Conservation (phyloP, 1,140 invertebrate species). For the Pseudomyrmex concolor region DNA sequence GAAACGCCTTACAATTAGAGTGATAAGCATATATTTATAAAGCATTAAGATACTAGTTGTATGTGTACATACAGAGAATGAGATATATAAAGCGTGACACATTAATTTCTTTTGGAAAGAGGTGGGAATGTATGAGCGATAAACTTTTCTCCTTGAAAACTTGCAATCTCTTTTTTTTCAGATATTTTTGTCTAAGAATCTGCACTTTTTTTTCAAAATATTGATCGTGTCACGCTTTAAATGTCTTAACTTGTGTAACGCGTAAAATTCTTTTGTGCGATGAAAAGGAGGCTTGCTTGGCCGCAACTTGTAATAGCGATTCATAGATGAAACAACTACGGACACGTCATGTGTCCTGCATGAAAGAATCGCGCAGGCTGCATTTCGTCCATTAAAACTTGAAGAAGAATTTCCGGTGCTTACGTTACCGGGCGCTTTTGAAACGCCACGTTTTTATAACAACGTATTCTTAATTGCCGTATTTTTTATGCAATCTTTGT, state of each 20-base stretch:
- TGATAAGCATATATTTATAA: slow-evolving; percentile 70
- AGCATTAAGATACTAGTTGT: slow-evolving; percentile 46
- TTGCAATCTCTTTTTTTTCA: background rate
- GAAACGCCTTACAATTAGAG: slow-evolving; percentile 68
- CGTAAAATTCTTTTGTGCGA: slow-evolving; percentile 1
- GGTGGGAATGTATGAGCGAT: slow-evolving; percentile 23
- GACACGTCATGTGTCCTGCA: slow-evolving; percentile 48
- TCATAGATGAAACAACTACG: slow-evolving; percentile 24
- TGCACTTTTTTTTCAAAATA: background rate
- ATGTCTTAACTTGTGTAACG: background rate
- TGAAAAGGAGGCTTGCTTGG: slow-evolving; percentile 62
- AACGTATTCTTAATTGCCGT: slow-evolving; percentile 60
- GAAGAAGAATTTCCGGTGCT: slow-evolving; percentile 38
- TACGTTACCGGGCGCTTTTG: background rate
- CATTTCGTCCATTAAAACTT: slow-evolving; percentile 70
- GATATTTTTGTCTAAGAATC: background rate
- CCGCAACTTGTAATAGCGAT: slow-evolving; percentile 65
- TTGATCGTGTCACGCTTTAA: slow-evolving; percentile 1
- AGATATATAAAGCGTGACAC: background rate
- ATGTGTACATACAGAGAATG: background rate
- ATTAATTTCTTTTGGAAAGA: slow-evolving; percentile 10
- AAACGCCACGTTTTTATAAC: slow-evolving; percentile 58
- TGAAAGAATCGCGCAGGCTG: slow-evolving; percentile 43
- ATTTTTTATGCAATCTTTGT: slow-evolving; percentile 72
- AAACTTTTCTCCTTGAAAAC: background rate